Base-by-base conservation (phyloP, 1,140 invertebrate genomes). In the Geopemphigus sp. region DNA sequence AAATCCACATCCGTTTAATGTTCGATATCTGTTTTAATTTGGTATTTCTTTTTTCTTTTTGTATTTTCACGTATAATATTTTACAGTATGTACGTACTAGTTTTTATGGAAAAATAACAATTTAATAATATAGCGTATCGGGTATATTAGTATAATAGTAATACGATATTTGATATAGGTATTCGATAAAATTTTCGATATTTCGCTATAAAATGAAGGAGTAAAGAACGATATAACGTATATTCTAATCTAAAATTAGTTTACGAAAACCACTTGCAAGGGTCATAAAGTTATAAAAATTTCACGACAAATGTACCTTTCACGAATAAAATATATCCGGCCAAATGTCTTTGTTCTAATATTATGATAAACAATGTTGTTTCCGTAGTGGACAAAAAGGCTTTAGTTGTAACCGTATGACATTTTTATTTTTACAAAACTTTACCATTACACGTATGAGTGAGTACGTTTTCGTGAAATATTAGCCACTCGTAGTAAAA, bases 261-360 rank as follows among this genome's bases (percentile, higher is more conserved):
- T 72, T 72, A 72, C 26, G 17, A 29, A 4, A 72, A 72, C 68
- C 68, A 72, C 68, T 72, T 72, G 68, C 54, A 29, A n/a, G 29
- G 24, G 50, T n/a, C n/a, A 29, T 19, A 14, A 4, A 2, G 50
- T 72, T 72, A 54, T 54, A 54, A 72, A 53, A 72, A 72, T 54
- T 72, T 54, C 45, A 12, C 54, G n/a, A 17, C 19, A 72, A 72
- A 72, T 32, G 47, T 54, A 54, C 47, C 68, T 53, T 70, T 53
- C 53, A 53, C 22, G 17, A 53, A 50, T 68, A 70, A 17, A 50
- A 14, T 50, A 70, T 19, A 22, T 53, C 24, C 66, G 26, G 47
- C 22, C 50, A 4, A 54, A 19, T 72, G 17, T 54, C n/a, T 54
- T n/a, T 72, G 24, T 29, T 29, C 4, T 32, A n/a, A 54, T 54